Conservation (phyloP, 2,888 invertebrate genomes). For the Tetramorium bicarinatum region DNA sequence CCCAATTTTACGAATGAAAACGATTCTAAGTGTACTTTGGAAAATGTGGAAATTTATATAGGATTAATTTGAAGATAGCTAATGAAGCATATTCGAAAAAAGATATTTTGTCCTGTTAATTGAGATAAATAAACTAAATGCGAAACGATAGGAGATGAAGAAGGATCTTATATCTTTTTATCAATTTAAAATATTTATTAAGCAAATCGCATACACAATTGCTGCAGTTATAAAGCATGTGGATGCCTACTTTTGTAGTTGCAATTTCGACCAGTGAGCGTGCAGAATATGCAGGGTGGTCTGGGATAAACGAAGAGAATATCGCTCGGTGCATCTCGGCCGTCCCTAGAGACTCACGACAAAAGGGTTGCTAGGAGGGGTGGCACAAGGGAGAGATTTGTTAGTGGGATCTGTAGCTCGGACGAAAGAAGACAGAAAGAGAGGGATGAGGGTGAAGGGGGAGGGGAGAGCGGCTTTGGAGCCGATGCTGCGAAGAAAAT, state of each 20-base stretch:
- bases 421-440: conserved; percentile 32
- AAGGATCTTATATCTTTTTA: neutral
- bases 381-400: conserved; percentile 59
- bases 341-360: conserved; percentile 56
- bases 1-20: conserved; percentile 22
- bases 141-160: neutral
- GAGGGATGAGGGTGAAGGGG: conserved; percentile 24
- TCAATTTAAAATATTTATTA: neutral
- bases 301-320: conserved; percentile 32
- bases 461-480: conserved; percentile 22
- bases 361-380: conserved; percentile 63
- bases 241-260: conserved; percentile 13
- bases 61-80: neutral
- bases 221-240: neutral
- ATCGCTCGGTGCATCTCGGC: conserved; percentile 65
- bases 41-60: neutral
- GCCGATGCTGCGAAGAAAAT: conserved; percentile 44
- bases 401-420: conserved; percentile 58
- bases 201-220: neutral
- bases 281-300: neutral
- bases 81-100: neutral
- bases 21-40: neutral
- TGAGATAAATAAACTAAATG: neutral
- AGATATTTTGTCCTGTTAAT: neutral
- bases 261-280: neutral